These are phyloP conservation scores for Oceanodroma tethys DNA, from an alignment of 2,113 vertebrate genomes.

Conservation along the genomic window DNA sequence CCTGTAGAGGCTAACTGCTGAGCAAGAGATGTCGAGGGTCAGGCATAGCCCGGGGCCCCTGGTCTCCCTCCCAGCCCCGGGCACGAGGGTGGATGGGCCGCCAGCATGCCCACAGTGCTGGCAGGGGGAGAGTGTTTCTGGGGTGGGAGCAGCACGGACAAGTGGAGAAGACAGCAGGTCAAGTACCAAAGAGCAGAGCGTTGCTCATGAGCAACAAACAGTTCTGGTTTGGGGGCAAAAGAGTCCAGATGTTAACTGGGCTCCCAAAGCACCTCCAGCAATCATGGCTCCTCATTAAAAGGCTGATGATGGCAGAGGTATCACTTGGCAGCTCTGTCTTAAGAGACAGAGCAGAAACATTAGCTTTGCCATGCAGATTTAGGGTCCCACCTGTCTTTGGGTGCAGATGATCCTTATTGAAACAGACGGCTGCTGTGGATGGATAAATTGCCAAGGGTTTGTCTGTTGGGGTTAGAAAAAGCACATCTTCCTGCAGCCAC, in stretches of 20 bases:
- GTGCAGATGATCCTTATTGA: not conserved
- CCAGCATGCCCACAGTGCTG: not conserved
- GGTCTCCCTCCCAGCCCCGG: not conserved
- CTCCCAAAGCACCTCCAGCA: not conserved
- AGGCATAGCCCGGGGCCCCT: fast-evolving
- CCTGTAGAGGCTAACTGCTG: not conserved
- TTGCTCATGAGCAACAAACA: not conserved
- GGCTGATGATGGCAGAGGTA: not conserved
- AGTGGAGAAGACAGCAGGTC: not conserved
- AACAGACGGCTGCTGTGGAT: not conserved
- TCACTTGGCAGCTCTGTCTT: not conserved
- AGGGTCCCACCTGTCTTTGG: not conserved
- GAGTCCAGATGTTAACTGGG: not conserved
- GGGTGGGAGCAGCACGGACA: fast-evolving
- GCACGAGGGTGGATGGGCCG: not conserved
- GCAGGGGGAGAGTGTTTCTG: not conserved
- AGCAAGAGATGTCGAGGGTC: not conserved
- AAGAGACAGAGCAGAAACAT: not conserved
- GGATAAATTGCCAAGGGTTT: not conserved
- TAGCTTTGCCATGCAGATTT: not conserved
- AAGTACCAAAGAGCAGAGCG: not conserved
- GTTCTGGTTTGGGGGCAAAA: not conserved
- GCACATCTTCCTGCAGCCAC: not conserved
- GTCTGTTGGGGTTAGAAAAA: not conserved
- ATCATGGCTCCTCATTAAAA: not conserved